A percentile compares a stretch with the other conserved stretches of the same genome.
These are phyloP conservation scores for Calephelis nemesis DNA, from an alignment of 1,140 invertebrate genomes.

Conservation along the genomic window DNA sequence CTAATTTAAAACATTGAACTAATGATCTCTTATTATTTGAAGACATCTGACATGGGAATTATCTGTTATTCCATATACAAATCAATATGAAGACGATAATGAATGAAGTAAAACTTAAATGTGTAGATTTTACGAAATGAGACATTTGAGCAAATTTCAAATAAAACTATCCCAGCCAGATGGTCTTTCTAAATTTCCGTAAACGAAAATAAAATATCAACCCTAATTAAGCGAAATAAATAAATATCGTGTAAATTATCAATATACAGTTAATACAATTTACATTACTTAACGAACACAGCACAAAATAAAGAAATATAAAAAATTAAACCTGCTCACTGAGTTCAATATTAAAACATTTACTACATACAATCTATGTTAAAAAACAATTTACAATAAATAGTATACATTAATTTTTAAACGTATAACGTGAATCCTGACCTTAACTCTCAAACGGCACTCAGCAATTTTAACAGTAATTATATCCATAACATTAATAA, in stretches of 20 bases:
- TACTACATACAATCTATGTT: constrained; percentile 68
- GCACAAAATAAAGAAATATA: constrained; percentile 70
- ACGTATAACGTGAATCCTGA: constrained; percentile 71
- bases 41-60: constrained; percentile 17
- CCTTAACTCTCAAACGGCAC: constrained; percentile 46
- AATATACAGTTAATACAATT: constrained; percentile 78
- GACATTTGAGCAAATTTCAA: constrained; percentile 68
- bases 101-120: constrained; percentile 14
- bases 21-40: constrained; percentile 1
- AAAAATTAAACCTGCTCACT: constrained; percentile 66
- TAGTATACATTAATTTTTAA: constrained; percentile 67
- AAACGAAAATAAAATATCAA: constrained; percentile 54
- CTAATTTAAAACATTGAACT: constrained; percentile 52
- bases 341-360: constrained; percentile 65
- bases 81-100: background rate
- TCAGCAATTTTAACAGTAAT: constrained; percentile 49
- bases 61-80: background rate
- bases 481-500: constrained; percentile 60
- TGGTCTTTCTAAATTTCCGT: constrained; percentile 45
- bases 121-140: constrained; percentile 31
- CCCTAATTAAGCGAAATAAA: constrained; percentile 75
- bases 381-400: constrained; percentile 72
- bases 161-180: constrained; percentile 71
- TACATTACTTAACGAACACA: constrained; percentile 78
- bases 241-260: constrained; percentile 75